Evolutionary conservation across 2,888 invertebrate species (phyloP), one percentile per base, ranked within the genome.

Genomic region (Venustoraphidia nigricollis): DNA sequence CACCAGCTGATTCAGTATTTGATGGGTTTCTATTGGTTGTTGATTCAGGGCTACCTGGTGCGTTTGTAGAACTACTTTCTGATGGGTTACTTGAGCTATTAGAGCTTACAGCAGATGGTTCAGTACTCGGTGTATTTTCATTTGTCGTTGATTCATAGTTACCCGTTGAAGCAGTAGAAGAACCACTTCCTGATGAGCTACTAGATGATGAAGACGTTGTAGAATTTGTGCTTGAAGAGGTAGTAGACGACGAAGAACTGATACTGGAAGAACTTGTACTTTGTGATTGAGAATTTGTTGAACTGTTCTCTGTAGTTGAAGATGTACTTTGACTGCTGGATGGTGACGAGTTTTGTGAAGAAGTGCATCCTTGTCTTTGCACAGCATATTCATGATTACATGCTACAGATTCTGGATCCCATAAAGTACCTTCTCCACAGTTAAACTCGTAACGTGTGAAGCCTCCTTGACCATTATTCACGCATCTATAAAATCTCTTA

Each of bases 381-480:
- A 80, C 76, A 8, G 78, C 76, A 50, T 76, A 73, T 53, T 76
- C 74, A 57, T 80, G 69, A 62, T 83, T 83, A 60, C 84, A 84
- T 3, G 77, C 76, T 53, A 72, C 73, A 44, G 81, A 60, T 44
- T 72, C 70, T 34, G 79, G 76, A 65, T 84, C 83, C 71, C 80
- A 84, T 53, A 83, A 80, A 1, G 84, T 84, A 36, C 82, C 82
- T 51, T 75, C 73, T 10, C 76, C 73, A 58, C 84, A 84, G 41
- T 75, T 72, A 59, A 82, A 83, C 58, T 79, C 70, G 59, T 73
- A 81, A 9, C 39, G 35, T 17, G 36, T 50, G 27, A 42, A 47
- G 45, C 41, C n/a, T 52, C 43, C 34, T 53, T 53, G 47, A 55
- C 57, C 51, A 36, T 55, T 55, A 50, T 55, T 54, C 17, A 59